Base-by-base conservation (phyloP, 2,888 invertebrate genomes). In the Drosophila formosana region DNA sequence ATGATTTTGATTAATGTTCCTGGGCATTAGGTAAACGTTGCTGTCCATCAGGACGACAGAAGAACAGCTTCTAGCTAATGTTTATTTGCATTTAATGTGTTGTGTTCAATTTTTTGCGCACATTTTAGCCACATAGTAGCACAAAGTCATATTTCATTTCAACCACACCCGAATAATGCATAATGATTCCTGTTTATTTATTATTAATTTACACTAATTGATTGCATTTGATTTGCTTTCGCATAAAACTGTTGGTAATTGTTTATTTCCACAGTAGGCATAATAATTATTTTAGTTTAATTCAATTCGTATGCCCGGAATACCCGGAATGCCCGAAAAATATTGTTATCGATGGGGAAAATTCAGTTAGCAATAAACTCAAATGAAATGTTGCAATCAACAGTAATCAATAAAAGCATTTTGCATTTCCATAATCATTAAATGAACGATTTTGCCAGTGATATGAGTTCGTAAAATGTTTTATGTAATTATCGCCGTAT, bases 31-130 rank as follows among this genome's bases (percentile, higher is more conserved):
- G 73, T 72, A 83, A 82, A 88, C 73, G 84, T 79, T 74, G 61
- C 65, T 73, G 79, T 80, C 87, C 81, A 75, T 88, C 84, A 79
- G 75, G 2, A 13, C 70, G 71, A 18, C 51, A 37, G 11, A 26
- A 51, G 51, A 75, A 74, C 75, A 61, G 66, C 60, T 61, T 60
- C 68, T 34, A 41, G 63, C 87, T 78, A 83, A 86, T 83, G 78
- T 84, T 82, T 78, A 86, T 84, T 88, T 78, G 76, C 86, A 88
- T 88, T 84, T 75, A 84, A 84, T 85, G 88, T 81, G 83, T 82
- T 82, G 70, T 78, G 86, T 78, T 72, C 43, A 75, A 82, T 75
- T 85, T 82, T 68, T 82, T 75, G 74, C 67, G 74, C 67, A 51
- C 30, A 55, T 60, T 64, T 60, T 58, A 26, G 32, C 58, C 34